Conservation (phyloP, 2,888 invertebrate species). For the Troides helena region DNA sequence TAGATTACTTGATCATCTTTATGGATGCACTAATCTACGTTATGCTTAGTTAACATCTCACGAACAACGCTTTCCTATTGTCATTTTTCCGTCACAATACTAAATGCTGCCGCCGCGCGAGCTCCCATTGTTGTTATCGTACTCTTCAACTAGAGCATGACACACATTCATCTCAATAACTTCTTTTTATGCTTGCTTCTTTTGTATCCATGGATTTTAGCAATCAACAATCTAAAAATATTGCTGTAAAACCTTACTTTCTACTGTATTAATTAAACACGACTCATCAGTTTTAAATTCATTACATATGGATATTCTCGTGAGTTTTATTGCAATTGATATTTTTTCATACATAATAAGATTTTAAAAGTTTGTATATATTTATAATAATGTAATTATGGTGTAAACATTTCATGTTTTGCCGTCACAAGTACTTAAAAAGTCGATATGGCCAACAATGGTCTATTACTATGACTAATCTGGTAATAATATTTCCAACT, state of each 20-base stretch:
- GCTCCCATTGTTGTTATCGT: constrained; percentile 25
- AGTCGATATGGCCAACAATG: no score
- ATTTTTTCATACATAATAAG: no score
- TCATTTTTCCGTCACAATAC: constrained; percentile 26
- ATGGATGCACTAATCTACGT: constrained; percentile 14
- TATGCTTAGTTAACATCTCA: constrained; percentile 22
- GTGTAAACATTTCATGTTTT: no score
- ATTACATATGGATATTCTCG: background rate
- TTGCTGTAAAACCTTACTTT: background rate
- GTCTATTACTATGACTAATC: no score
- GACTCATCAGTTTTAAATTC: background rate
- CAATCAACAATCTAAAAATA: constrained; percentile 3
- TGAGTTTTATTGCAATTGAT: no score
- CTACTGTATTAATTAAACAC: background rate
- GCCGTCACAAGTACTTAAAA: no score
- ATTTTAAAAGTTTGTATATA: no score
- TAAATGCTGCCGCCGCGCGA: constrained; percentile 24
- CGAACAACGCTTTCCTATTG: constrained; percentile 23
- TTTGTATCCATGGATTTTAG: constrained; percentile 10
- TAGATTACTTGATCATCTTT: background rate
- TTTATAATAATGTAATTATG: no score
- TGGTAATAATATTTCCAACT: no score
- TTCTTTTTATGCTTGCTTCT: constrained; percentile 10
- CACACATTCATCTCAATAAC: constrained; percentile 24
- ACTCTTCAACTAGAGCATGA: constrained; percentile 24